Evolutionary conservation across 1,140 invertebrate species (phyloP).

Genomic region (Drosophila ironensis): DNA sequence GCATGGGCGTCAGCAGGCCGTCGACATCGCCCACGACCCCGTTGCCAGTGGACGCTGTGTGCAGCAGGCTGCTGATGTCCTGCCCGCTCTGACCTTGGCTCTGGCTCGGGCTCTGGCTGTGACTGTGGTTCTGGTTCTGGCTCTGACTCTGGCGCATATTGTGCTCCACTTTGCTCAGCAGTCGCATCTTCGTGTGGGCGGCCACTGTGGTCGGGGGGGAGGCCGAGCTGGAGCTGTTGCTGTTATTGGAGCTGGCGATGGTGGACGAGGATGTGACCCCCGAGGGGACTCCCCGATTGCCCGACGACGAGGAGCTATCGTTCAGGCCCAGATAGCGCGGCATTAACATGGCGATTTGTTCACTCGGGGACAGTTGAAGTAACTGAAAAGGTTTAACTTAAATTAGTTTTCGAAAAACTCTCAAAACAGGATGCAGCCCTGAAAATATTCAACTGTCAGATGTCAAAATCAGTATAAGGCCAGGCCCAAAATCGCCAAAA

Average conservation of each 20-base stretch:
- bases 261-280: no score
- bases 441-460: neutral
- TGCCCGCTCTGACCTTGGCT: conserved; percentile 38
- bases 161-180: conserved; percentile 67
- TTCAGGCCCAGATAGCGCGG: conserved; percentile 44
- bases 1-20: conserved; percentile 64
- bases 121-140: conserved; percentile 46
- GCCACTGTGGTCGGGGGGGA: conserved; percentile 54
- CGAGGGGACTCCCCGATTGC: conserved; percentile 18
- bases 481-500: no score
- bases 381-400: neutral
- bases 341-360: conserved; percentile 57
- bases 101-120: no score
- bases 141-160: conserved; percentile 61
- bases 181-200: conserved; percentile 66
- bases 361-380: neutral
- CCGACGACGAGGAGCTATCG: conserved; percentile 34
- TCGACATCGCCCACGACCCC: conserved; percentile 72
- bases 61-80: conserved; percentile 60
- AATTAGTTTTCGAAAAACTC: neutral
- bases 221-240: conserved; percentile 1
- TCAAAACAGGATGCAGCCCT: neutral
- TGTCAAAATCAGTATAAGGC: conserved; percentile 8
- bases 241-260: conserved; percentile 3
- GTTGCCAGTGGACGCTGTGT: conserved; percentile 61